Conservation (phyloP, 2,888 invertebrate species). For the Drosophila merina region DNA sequence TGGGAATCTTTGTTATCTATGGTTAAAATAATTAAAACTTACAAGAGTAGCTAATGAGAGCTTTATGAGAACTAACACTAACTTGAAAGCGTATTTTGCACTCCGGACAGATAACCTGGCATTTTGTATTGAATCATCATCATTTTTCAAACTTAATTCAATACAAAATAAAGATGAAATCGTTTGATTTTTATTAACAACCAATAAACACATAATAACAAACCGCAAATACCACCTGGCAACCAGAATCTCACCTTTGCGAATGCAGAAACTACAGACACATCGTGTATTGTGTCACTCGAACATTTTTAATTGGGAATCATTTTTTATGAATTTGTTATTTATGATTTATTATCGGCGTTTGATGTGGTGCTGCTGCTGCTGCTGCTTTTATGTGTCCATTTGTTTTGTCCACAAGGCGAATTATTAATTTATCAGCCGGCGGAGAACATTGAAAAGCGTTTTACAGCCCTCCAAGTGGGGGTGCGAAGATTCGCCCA, state of each 20-base stretch:
- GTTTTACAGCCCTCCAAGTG: constrained; percentile 55
- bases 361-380: constrained; percentile 67
- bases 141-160: neutral
- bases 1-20: neutral
- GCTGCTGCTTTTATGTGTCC: constrained; percentile 62
- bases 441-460: constrained; percentile 62
- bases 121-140: too few species aligned
- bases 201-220: neutral
- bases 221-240: constrained; percentile 9
- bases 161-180: neutral
- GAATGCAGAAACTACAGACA: constrained; percentile 13
- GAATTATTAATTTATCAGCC: constrained; percentile 63
- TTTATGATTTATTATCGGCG: constrained; percentile 68
- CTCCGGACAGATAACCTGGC: too few species aligned
- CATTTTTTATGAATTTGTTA: constrained; percentile 43
- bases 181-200: neutral
- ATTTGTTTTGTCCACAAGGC: constrained; percentile 47
- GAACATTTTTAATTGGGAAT: constrained; percentile 48
- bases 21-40: too few species aligned
- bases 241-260: constrained; percentile 32
- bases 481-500: constrained; percentile 12
- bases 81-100: neutral
- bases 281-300: constrained; percentile 29
- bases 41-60: neutral
- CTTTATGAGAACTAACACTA: neutral